Base-by-base conservation (phyloP, 2,113 vertebrate species). In the Anhinga rufa region DNA sequence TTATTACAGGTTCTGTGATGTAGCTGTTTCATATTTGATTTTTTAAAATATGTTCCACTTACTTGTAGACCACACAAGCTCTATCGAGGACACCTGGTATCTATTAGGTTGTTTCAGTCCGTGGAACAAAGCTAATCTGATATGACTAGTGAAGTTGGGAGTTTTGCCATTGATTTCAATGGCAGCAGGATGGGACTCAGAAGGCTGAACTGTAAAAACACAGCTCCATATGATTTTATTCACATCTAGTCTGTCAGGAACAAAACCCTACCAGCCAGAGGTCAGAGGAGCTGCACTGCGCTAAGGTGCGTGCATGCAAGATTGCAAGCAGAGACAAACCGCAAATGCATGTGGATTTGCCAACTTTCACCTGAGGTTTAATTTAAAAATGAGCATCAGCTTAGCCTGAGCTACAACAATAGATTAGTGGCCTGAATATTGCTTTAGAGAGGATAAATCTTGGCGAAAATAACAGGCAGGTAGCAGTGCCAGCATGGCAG, bases 11-110 rank as follows among this genome's bases (percentile, higher is more conserved):
- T 95, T 95, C 82, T 93, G 93, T 75, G 84, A 95, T 90, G 89
- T 95, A 95, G 94, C 91, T 95, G 92, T 96, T 97, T 95, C 87
- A 81, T 95, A 97, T 95, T 78, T 95, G 91, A 95, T 89, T 96
- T 94, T 93, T 83, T 5, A 93, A 97, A 97, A 92, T 95, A 93
- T 52, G 94, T 93, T 96, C 82, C 68, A 68, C 84, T 97, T 93
- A 95, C 94, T 95, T 64, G 87, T 81, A 90, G 97, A 94, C 96
- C 95, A 95, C 97, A 96, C 96, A 97, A 80, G 93, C 82, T 93
- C 86, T 81, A 17, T 51, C 2, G 54, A 82, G 85, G 91, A 90
- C 95, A 95, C 96, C 96, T 95, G 96, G 94, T 96, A 96, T 97
- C 96, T 95, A 93, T 96, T 97, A 96, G 82, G 78, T 96, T 68